Evolutionary conservation across 2,113 vertebrate genomes (phyloP).

Genomic region (Cyanoramphus novaezelandiae): DNA sequence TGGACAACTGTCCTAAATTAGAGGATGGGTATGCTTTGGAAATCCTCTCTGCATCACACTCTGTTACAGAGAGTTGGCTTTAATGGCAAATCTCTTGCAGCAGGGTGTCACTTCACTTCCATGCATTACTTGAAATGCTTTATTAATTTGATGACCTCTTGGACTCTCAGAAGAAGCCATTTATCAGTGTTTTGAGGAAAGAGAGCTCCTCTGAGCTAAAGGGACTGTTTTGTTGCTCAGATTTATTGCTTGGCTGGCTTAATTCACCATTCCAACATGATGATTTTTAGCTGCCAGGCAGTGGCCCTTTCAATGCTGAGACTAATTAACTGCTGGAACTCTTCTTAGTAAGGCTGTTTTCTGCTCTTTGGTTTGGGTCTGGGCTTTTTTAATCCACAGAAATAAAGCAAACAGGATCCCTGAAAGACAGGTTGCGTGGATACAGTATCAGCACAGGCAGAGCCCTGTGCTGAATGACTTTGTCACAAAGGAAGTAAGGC

Average conservation of each 20-base stretch:
- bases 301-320: conserved; percentile 43
- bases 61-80: conserved; percentile 15
- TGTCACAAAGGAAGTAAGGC: background rate
- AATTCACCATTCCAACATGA: conserved; percentile 43
- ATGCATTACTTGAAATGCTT: conserved; percentile 52
- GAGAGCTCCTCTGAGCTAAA: conserved; percentile 14
- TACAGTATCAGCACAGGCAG: background rate
- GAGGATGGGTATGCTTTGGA: conserved; percentile 11
- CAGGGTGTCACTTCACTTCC: conserved; percentile 47
- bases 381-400: background rate
- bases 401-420: background rate
- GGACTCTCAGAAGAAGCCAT: conserved; percentile 22
- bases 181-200: conserved; percentile 40
- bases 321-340: conserved; percentile 53
- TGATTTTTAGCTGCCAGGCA: conserved; percentile 64
- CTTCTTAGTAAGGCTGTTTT: background rate
- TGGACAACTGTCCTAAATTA: conserved; percentile 43
- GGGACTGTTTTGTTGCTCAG: conserved; percentile 41
- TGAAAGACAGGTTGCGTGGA: background rate
- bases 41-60: background rate
- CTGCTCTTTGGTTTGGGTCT: background rate
- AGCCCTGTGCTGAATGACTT: background rate
- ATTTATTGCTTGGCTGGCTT: conserved; percentile 64
- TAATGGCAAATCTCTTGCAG: conserved; percentile 40
- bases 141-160: conserved; percentile 59